Conservation (phyloP, 1,140 invertebrate species). For the Oncopodura yosiiana region DNA sequence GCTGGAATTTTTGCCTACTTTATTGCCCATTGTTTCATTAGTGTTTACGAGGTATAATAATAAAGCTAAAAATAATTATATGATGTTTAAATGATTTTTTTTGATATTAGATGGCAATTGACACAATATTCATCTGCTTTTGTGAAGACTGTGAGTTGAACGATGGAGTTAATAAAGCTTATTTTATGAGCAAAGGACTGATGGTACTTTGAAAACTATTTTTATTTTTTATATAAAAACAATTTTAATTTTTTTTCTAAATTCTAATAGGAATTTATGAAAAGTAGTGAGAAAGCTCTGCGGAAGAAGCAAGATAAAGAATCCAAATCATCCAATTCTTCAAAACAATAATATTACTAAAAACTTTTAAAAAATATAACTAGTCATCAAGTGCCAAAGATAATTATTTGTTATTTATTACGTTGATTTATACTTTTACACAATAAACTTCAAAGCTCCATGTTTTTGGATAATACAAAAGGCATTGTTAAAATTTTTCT, state of each 20-base stretch:
- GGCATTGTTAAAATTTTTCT: no score
- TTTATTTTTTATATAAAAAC: background rate
- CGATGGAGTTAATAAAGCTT: constrained; percentile 59
- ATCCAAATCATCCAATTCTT: no score
- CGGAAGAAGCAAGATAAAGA: constrained; percentile 33
- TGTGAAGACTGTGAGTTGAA: constrained; percentile 66
- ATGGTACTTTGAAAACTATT: constrained; percentile 46
- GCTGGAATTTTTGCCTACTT: constrained; percentile 59
- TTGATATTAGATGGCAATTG: constrained; percentile 77
- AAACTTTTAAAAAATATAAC: no score
- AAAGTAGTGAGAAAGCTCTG: constrained; percentile 53
- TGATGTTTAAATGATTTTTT: constrained; percentile 13
- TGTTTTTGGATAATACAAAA: no score
- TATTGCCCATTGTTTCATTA: constrained; percentile 63
- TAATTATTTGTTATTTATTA: no score
- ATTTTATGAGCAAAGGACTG: constrained; percentile 62
- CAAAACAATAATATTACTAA: no score
- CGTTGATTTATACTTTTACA: no score
- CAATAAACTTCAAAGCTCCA: no score
- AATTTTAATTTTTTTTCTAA: background rate
- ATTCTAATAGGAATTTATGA: constrained; percentile 49
- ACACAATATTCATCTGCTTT: constrained; percentile 73
- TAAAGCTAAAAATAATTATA: constrained; percentile 4
- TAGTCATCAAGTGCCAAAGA: no score
- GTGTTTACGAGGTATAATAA: constrained; percentile 61